Percentiles rank a stretch among this genome's conserved stretches.
These are phyloP conservation scores for Platycheirus rosarum DNA, from an alignment of 2,888 invertebrate genomes.

Conservation along the genomic window DNA sequence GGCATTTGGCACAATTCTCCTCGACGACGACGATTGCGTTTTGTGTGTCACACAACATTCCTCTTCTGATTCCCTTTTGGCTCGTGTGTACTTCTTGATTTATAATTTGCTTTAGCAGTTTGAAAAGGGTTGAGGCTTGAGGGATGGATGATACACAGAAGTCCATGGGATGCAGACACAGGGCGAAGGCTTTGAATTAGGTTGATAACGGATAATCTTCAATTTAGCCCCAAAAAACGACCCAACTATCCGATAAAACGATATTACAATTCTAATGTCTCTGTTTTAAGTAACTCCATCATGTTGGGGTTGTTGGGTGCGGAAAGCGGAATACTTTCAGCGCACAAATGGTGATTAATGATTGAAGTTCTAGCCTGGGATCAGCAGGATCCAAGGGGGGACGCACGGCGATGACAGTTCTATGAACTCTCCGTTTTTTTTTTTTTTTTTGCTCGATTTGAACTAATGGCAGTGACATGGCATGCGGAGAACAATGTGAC, in stretches of 20 bases:
- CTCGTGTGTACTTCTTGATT: conserved; percentile 56
- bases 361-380: conserved; percentile 4
- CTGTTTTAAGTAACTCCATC: background rate
- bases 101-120: conserved; percentile 63
- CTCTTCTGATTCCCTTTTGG: conserved; percentile 18
- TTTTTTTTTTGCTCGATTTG: conserved; percentile 48
- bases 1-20: conserved; percentile 67
- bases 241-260: conserved; percentile 6
- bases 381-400: background rate
- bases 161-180: background rate
- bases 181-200: conserved; percentile 23
- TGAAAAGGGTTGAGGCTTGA: background rate
- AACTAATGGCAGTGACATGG: conserved; percentile 64
- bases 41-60: conserved; percentile 61
- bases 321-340: conserved; percentile 3
- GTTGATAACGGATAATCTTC: conserved; percentile 56
- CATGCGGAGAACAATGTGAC: conserved; percentile 55
- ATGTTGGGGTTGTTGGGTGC: background rate
- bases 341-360: conserved; percentile 47
- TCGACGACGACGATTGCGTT: conserved; percentile 50
- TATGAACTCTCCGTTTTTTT: conserved; percentile 32
- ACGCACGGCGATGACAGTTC: conserved; percentile 8
- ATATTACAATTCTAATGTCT: conserved; percentile 29
- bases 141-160: conserved; percentile 11
- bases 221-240: conserved; percentile 46